These are phyloP conservation scores for Psittacula derbiana DNA, from an alignment of 2,797 vertebrate genomes.

Conservation along the genomic window DNA sequence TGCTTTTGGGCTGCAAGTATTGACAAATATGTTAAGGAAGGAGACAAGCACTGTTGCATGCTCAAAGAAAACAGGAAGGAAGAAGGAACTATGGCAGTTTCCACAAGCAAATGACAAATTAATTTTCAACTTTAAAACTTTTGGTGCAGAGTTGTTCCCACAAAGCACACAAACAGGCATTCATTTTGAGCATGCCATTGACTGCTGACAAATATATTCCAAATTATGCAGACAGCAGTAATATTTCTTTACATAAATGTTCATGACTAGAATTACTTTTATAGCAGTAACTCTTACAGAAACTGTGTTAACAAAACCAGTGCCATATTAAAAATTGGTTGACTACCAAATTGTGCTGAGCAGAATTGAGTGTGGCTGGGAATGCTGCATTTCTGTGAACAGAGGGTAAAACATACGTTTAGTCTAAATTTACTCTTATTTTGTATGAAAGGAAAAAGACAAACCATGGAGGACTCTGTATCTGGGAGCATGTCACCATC, in stretches of 20 bases:
- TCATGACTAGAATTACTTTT: background rate
- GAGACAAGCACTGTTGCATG: background rate
- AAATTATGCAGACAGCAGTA: background rate
- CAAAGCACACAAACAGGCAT: background rate
- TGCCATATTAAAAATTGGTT: background rate
- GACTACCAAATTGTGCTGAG: background rate
- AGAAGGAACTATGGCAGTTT: background rate
- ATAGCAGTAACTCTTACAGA: background rate
- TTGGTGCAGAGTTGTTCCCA: background rate
- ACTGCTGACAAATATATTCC: background rate
- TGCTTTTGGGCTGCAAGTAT: background rate
- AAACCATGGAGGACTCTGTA: background rate
- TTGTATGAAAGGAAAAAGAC: background rate
- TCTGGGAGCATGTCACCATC: constrained; percentile 44
- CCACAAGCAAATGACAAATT: background rate
- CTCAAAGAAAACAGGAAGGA: background rate
- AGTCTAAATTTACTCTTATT: background rate
- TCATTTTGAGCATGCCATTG: background rate
- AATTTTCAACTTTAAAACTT: background rate
- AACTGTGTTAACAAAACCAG: background rate
- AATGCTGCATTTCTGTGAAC: background rate
- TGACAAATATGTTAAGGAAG: background rate
- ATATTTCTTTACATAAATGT: background rate
- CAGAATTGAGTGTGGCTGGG: background rate
- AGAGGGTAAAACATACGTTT: background rate